phyloP scores from a whole-genome alignment of 2,888 invertebrate genomes.

The Drosophila longiperda region DNA sequence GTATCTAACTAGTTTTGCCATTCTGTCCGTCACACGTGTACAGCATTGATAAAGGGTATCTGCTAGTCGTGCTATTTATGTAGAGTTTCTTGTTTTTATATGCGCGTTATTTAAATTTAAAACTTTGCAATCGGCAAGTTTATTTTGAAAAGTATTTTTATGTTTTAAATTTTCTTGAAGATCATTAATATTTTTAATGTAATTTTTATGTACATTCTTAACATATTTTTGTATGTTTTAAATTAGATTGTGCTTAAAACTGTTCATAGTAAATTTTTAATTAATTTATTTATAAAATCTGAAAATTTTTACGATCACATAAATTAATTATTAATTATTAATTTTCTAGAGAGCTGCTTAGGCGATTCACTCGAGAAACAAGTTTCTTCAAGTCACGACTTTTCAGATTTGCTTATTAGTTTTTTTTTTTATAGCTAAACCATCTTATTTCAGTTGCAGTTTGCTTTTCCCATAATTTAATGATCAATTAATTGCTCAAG shows the following conservation, averaged over 20 bases:
- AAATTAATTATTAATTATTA: constrained; percentile 9
- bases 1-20: not conserved
- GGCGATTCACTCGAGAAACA: constrained; percentile 10
- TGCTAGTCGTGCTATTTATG: not conserved
- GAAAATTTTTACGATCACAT: not conserved
- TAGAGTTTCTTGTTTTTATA: not conserved
- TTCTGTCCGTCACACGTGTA: not conserved
- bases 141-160: not conserved
- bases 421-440: not conserved
- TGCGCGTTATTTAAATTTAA: not conserved
- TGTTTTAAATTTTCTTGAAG: not conserved
- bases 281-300: not conserved
- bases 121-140: not conserved
- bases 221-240: not conserved
- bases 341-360: constrained; percentile 11
- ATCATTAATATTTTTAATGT: not conserved
- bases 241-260: not conserved
- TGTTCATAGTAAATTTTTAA: not conserved
- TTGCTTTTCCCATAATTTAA: constrained; percentile 8
- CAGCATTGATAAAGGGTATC: not conserved
- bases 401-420: not conserved
- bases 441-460: not conserved
- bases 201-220: not conserved
- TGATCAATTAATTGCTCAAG: constrained; percentile 10
- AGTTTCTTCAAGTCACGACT: constrained; percentile 26